Percentiles rank a stretch among this genome's conserved stretches.
Evolutionary conservation across 2,797 vertebrate species (phyloP).

Genomic region (Catostomus latipinnis): DNA sequence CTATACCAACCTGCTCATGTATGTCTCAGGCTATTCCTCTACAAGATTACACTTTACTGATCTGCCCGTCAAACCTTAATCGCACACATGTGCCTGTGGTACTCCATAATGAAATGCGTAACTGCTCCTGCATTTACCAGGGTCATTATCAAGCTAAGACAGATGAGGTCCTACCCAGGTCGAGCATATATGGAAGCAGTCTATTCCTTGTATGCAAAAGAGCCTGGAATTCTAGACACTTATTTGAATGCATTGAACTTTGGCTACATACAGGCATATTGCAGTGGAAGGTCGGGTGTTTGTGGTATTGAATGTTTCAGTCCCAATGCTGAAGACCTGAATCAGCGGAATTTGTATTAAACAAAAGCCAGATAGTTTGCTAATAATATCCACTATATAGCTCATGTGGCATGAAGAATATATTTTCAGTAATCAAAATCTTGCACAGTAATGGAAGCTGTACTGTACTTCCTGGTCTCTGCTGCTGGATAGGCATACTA

Average conservation of each 20-base stretch:
- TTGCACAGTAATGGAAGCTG: conserved; percentile 5
- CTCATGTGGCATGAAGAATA: conserved; percentile 12
- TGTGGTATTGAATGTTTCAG: conserved; percentile 11
- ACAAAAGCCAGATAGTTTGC: neutral
- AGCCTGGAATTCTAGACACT: neutral
- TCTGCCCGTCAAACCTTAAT: conserved; percentile 12
- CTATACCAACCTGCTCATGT: conserved; percentile 9
- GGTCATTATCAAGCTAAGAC: conserved; percentile 28
- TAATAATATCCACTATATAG: conserved; percentile 2
- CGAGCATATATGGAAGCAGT: neutral
- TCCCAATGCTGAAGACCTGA: conserved; percentile 16
- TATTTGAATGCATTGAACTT: conserved; percentile 20
- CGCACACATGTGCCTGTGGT: neutral
- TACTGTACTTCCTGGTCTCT: neutral
- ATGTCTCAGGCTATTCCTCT: conserved; percentile 4
- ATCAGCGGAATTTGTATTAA: conserved; percentile 25
- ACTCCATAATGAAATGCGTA: neutral
- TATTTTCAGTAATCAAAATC: conserved; percentile 18
- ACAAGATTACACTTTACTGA: neutral
- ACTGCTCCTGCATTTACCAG: conserved; percentile 10
- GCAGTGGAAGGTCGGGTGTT: conserved; percentile 31
- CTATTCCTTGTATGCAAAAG: neutral
- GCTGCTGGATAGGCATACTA: neutral
- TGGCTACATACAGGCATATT: neutral
- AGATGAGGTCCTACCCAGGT: conserved; percentile 21